Evolutionary conservation across 1,140 invertebrate species (phyloP).

Genomic region (Anoplolepis gracilipes): DNA sequence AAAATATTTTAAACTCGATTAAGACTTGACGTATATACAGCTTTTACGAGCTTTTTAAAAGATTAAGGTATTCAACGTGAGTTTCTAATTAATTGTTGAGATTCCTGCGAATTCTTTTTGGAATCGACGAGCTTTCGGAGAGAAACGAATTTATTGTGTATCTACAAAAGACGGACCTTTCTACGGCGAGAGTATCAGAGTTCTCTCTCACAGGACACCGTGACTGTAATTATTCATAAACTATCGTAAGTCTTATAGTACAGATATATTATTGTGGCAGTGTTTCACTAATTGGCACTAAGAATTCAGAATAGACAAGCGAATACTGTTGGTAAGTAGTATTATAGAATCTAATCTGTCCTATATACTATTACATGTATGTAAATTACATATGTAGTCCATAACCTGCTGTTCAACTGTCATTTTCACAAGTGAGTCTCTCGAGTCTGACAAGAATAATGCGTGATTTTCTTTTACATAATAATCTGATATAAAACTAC

Average conservation of each 20-base stretch:
- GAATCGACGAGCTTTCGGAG: slow-evolving; percentile 7
- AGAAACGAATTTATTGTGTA: slow-evolving; percentile 62
- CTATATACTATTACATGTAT: neutral
- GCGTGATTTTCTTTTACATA: neutral
- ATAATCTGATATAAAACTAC: neutral
- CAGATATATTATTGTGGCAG: slow-evolving; percentile 46
- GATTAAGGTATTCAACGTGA: slow-evolving; percentile 7
- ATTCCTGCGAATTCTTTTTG: neutral
- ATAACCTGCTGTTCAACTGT: slow-evolving; percentile 17
- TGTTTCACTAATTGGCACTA: slow-evolving; percentile 76
- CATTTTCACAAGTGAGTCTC: neutral
- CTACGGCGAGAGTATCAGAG: slow-evolving; percentile 53
- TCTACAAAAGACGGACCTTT: slow-evolving; percentile 63
- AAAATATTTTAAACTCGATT: slow-evolving; percentile 12
- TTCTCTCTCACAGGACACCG: neutral
- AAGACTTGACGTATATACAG: slow-evolving; percentile 17
- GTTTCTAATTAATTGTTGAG: neutral
- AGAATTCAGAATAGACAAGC: slow-evolving; percentile 76
- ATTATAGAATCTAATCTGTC: slow-evolving; percentile 29
- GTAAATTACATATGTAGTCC: slow-evolving; percentile 20
- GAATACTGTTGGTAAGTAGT: slow-evolving; percentile 78
- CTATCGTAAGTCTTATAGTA: slow-evolving; percentile 62
- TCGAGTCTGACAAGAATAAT: slow-evolving; percentile 14
- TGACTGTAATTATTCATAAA: slow-evolving; percentile 30
- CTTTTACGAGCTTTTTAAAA: neutral